Evolutionary conservation across 2,797 vertebrate genomes (phyloP).

Genomic region (Cossypha polioptera): DNA sequence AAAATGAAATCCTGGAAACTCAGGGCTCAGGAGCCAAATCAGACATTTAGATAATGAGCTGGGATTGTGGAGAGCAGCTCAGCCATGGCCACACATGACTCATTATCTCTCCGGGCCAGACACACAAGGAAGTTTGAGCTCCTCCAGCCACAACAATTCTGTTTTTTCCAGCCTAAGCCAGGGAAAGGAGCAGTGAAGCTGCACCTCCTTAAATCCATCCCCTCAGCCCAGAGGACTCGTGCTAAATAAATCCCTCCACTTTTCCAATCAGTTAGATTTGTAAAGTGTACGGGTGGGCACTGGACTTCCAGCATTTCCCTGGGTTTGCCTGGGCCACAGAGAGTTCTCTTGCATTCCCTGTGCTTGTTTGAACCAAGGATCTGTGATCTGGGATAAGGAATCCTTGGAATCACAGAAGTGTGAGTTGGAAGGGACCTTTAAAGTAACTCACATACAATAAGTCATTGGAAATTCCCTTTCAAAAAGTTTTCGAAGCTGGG

Average conservation of each 20-base stretch:
- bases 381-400: not conserved
- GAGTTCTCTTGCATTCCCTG: not conserved
- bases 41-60: slow-evolving; percentile 62
- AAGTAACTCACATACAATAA: not conserved
- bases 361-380: rapidly evolving
- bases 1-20: slow-evolving; percentile 49
- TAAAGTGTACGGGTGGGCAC: not conserved
- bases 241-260: slow-evolving; percentile 1
- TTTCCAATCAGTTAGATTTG: not conserved
- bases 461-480: not conserved
- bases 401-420: not conserved
- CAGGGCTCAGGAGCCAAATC: slow-evolving; percentile 26
- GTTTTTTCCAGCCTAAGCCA: not conserved
- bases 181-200: not conserved
- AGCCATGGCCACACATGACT: slow-evolving; percentile 57
- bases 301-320: rapidly evolving
- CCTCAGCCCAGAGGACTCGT: not conserved
- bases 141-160: slow-evolving; percentile 31
- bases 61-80: slow-evolving; percentile 43
- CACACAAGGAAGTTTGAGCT: slow-evolving; percentile 27
- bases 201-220: not conserved
- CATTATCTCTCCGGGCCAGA: slow-evolving; percentile 47
- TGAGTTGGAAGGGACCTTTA: not conserved
- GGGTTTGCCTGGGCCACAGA: not conserved
- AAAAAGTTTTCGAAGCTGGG: rapidly evolving